Conservation (phyloP, 2,113 vertebrate species). For the Colossoma macropomum region DNA sequence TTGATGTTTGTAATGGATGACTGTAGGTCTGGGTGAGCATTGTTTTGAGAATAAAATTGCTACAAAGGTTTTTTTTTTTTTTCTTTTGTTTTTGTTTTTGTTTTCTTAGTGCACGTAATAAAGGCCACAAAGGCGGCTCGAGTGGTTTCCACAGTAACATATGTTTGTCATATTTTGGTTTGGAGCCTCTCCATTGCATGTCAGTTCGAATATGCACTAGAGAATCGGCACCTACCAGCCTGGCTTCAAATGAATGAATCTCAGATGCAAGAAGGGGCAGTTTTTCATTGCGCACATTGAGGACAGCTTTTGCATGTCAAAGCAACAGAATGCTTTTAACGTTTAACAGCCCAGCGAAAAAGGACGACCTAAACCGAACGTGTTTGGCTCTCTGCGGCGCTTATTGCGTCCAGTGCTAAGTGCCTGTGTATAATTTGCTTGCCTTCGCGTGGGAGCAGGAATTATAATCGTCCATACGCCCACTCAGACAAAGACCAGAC, state of each 20-base stretch:
- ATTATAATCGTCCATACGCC: slow-evolving; percentile 54
- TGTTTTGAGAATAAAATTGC: slow-evolving; percentile 38
- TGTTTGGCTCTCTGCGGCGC: slow-evolving; percentile 48
- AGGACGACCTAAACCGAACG: slow-evolving; percentile 11
- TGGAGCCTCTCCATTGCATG: slow-evolving; percentile 1
- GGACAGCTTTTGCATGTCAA: slow-evolving; percentile 7
- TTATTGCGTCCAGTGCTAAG: slow-evolving; percentile 38
- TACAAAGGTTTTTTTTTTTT: background rate
- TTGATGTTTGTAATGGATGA: slow-evolving; percentile 35
- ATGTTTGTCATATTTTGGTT: slow-evolving; percentile 30
- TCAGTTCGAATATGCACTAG: background rate
- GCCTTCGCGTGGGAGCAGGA: slow-evolving; percentile 48
- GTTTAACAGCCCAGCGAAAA: background rate
- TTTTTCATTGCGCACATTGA: background rate
- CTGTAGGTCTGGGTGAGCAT: slow-evolving; percentile 23
- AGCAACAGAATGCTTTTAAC: slow-evolving; percentile 1
- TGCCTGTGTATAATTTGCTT: slow-evolving; percentile 51
- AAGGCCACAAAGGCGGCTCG: background rate
- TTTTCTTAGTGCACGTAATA: slow-evolving; percentile 15
- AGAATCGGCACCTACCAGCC: slow-evolving; percentile 6
- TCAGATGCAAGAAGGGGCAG: background rate
- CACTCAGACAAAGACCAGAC: slow-evolving; percentile 61
- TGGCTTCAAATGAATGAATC: background rate
- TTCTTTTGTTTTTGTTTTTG: background rate
- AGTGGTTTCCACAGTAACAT: background rate